These are phyloP conservation scores for Pseudobourletiella spinata DNA, from an alignment of 1,140 invertebrate species.

Conservation along the genomic window DNA sequence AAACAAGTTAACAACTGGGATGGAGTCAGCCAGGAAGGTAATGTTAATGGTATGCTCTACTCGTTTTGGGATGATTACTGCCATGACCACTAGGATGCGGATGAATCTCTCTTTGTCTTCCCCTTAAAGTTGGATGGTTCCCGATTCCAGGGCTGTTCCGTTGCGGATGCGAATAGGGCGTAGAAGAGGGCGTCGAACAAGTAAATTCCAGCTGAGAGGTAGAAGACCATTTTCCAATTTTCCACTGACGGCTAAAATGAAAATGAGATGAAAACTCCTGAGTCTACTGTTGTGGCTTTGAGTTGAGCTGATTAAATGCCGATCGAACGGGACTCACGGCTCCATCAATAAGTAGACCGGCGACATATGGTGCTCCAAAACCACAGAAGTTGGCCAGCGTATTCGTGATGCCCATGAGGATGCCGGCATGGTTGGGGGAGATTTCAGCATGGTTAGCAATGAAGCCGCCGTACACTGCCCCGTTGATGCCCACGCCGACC, in stretches of 20 bases:
- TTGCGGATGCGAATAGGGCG: slow-evolving; percentile 39
- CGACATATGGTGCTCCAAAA: slow-evolving; percentile 5
- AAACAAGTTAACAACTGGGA: no score
- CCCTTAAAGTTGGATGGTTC: no score
- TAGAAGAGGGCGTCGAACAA: slow-evolving; percentile 45
- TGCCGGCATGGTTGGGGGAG: slow-evolving; percentile 64
- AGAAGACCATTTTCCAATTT: slow-evolving; percentile 49
- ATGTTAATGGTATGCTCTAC: no score
- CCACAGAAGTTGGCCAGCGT: slow-evolving; percentile 39
- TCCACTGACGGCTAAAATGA: slow-evolving; percentile 32
- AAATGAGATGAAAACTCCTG: neutral
- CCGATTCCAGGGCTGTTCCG: slow-evolving; percentile 40
- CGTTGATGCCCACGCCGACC: no score
- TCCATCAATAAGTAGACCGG: slow-evolving; percentile 5
- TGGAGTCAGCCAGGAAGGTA: no score
- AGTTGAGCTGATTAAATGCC: slow-evolving; percentile 37
- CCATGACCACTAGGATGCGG: no score
- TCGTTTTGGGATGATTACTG: no score
- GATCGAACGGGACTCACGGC: neutral
- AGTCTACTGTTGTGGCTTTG: slow-evolving; percentile 8
- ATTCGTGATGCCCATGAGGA: slow-evolving; percentile 44
- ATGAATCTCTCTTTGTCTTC: no score
- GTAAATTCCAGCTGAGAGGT: slow-evolving; percentile 44
- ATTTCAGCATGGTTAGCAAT: slow-evolving; percentile 60
- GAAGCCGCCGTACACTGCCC: no score